Evolutionary conservation across 2,888 invertebrate species (phyloP).

Genomic region (Glyphotaelius pellucidus): DNA sequence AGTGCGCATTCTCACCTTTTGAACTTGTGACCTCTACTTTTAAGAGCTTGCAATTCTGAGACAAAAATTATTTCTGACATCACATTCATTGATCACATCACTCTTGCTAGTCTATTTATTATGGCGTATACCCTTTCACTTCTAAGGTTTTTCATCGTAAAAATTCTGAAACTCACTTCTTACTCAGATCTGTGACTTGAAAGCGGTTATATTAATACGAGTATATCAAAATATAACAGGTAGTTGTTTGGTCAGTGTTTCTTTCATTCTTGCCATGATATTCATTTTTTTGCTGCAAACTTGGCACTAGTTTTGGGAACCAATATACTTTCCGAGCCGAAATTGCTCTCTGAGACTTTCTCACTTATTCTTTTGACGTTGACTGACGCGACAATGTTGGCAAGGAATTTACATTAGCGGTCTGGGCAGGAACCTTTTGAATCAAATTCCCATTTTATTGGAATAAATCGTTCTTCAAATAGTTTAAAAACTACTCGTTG

Average conservation of each 20-base stretch:
- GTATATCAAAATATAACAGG: not conserved
- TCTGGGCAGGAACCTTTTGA: not conserved
- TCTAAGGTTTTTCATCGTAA: not conserved
- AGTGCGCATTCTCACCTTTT: no score
- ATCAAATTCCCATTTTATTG: not conserved
- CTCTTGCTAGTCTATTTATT: not conserved
- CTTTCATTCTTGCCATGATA: not conserved
- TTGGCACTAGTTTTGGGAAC: not conserved
- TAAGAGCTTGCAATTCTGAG: no score
- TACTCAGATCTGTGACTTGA: not conserved
- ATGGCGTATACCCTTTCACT: not conserved
- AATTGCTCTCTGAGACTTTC: slow-evolving; percentile 36
- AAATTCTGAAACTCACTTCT: not conserved
- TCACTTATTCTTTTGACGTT: slow-evolving; percentile 41
- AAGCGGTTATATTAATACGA: no score
- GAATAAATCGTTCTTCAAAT: not conserved
- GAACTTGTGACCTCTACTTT: no score
- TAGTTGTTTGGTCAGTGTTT: not conserved
- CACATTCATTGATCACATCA: no score
- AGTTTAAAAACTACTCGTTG: not conserved
- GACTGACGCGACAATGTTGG: slow-evolving; percentile 38
- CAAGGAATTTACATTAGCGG: slow-evolving; percentile 6
- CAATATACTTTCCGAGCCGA: slow-evolving; percentile 11
- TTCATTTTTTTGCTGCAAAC: not conserved
- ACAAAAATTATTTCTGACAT: no score